phyloP scores from a whole-genome alignment of 2,113 vertebrate species.

The Cottus gobio region DNA sequence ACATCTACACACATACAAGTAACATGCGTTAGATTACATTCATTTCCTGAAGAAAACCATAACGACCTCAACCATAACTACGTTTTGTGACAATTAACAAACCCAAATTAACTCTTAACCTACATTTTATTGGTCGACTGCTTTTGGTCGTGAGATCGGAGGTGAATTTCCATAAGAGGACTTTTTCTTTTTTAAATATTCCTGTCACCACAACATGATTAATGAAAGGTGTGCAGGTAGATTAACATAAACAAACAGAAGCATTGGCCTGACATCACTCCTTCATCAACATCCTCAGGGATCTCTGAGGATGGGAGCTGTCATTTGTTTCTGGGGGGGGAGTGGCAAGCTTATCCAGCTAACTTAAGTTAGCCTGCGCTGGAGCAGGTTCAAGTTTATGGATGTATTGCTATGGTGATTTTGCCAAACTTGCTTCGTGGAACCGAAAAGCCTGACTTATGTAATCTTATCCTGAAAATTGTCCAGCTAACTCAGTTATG shows the following conservation, averaged over 20 bases:
- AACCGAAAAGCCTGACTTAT: too few species aligned
- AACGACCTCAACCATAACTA: background rate
- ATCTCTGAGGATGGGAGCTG: too few species aligned
- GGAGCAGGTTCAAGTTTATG: too few species aligned
- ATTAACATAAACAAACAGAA: background rate
- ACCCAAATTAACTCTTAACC: background rate
- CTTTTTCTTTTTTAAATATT: background rate
- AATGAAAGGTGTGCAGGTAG: background rate
- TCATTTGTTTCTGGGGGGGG: too few species aligned
- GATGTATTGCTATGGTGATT: too few species aligned
- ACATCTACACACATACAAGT: conserved; percentile 83
- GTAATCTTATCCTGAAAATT: too few species aligned
- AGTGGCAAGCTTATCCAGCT: too few species aligned
- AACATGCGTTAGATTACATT: background rate
- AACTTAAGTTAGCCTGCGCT: too few species aligned
- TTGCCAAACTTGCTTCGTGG: too few species aligned
- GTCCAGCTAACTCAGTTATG: too few species aligned
- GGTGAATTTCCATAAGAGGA: background rate
- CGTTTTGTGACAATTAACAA: background rate
- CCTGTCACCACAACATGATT: background rate
- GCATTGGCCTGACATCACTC: conserved; percentile 17
- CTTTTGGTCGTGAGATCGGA: background rate
- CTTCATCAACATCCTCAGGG: too few species aligned
- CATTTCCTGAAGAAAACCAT: background rate
- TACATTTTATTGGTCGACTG: background rate